These are phyloP conservation scores for Leptopilina myrica DNA, from an alignment of 2,888 invertebrate genomes.

Conservation along the genomic window DNA sequence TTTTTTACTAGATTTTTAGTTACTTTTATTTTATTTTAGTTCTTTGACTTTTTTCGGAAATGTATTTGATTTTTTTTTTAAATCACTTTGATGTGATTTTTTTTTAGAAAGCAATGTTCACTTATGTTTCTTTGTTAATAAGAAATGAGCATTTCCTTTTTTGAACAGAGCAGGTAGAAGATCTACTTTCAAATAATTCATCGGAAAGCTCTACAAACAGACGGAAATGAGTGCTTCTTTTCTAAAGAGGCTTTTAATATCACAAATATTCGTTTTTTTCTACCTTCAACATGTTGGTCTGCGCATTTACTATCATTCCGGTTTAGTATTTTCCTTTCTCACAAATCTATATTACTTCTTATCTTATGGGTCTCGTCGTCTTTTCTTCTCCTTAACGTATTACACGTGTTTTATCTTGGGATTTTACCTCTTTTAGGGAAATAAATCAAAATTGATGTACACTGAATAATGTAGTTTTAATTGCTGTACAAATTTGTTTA, in stretches of 20 bases:
- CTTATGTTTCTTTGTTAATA: constrained; percentile 13
- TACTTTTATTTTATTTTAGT: too few relatives aligned
- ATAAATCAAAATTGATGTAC: not conserved
- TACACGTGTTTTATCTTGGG: not conserved
- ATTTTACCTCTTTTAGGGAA: not conserved
- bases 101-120: constrained; percentile 6
- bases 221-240: constrained; percentile 34
- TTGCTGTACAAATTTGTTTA: too few relatives aligned
- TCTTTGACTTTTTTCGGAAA: too few relatives aligned
- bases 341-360: constrained; percentile 5
- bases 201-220: constrained; percentile 17
- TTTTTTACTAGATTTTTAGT: too few relatives aligned
- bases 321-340: constrained; percentile 10
- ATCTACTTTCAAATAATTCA: constrained; percentile 37
- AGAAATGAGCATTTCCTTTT: constrained; percentile 32
- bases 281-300: not conserved
- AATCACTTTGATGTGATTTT: not conserved
- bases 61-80: not conserved
- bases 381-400: not conserved
- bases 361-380: not conserved
- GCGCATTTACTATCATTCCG: not conserved
- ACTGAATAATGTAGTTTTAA: too few relatives aligned
- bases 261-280: constrained; percentile 23
- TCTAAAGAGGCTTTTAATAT: constrained; percentile 36
- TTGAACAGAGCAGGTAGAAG: constrained; percentile 11